Conservation (phyloP, 1,140 invertebrate species). For the Trichogramma pretiosum region DNA sequence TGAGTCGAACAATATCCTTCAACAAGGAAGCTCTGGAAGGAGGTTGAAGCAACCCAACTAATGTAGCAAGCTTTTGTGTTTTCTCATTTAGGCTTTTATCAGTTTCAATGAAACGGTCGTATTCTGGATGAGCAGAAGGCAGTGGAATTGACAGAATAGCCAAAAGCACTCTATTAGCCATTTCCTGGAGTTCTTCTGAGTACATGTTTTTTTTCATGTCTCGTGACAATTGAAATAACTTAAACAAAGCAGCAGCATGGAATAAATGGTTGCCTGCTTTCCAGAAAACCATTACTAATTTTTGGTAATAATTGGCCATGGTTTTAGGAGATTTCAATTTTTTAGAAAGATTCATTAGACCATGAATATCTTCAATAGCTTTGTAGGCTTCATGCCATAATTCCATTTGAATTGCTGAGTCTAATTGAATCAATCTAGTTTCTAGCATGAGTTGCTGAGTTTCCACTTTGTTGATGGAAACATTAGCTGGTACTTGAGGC, state of each 20-base stretch:
- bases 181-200: constrained; percentile 79
- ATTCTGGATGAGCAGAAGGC: constrained; percentile 88
- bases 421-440: constrained; percentile 85
- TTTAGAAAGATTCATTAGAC: constrained; percentile 90
- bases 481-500: constrained; percentile 61
- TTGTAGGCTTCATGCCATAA: constrained; percentile 96
- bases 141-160: constrained; percentile 90
- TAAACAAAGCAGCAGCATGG: constrained; percentile 92
- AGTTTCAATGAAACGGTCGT: too few relatives aligned
- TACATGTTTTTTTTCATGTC: constrained; percentile 97
- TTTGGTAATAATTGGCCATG: constrained; percentile 97
- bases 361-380: too few relatives aligned
- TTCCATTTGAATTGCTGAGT: constrained; percentile 96
- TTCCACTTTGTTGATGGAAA: constrained; percentile 88
- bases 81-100: constrained; percentile 86
- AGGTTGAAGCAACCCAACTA: constrained; percentile 79
- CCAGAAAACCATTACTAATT: constrained; percentile 96
- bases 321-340: constrained; percentile 90
- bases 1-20: constrained; percentile 77
- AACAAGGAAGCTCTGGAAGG: constrained; percentile 80
- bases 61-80: constrained; percentile 78
- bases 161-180: constrained; percentile 85
- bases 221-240: constrained; percentile 82
- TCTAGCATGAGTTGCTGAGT: constrained; percentile 96
- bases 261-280: constrained; percentile 96